Base-by-base conservation (phyloP, 2,797 vertebrate species). In the Notolepis coatsorum region DNA sequence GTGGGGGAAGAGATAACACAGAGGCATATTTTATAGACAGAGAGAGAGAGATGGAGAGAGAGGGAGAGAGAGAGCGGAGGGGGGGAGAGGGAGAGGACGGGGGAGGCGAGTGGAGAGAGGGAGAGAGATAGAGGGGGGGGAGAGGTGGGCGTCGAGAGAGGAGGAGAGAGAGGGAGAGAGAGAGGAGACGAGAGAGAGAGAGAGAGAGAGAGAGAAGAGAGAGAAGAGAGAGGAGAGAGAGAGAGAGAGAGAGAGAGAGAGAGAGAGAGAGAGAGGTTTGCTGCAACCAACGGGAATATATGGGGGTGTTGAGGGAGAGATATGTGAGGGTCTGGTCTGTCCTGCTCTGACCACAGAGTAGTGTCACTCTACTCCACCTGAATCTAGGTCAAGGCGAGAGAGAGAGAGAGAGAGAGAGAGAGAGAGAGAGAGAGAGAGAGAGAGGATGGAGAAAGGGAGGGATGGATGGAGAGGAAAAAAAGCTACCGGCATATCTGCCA, bases 1-100 rank as follows among this genome's bases (percentile, higher is more conserved):
- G 84, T 81, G 84, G 81, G 85, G 84, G 79, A 75, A 80, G 87
- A 89, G 91, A 93, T 90, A 91, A 91, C 85, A 71, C 71, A 47
- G 47, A 93, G 91, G 91, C 89, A 86, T 92, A 92, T 95, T 95
- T 95, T 94, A 95, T 86, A 92, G 93, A 91, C 90, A 93, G 90
- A 87, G 82, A 17, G 1, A 31, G 2, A 31, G 2, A 31, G 30
- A 31, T 6, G 10, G 30, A 31, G 30, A 31, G 30, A 31, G 30
- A 31, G 30, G 10, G 60, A 47, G 62, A 65, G 69, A 68, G 47
- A 54, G 68, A 31, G 61, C 6, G 70, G 47, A 54, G 68, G 28
- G 61, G 6, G 70, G 7, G 63, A 27, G 60, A 5, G 74, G 72
- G 77, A 43, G 66, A 7, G 47, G 9, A 42, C 3, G 37, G n/a